phyloP scores from a whole-genome alignment of 2,113 vertebrate species.

The Tachysurus vachellii region DNA sequence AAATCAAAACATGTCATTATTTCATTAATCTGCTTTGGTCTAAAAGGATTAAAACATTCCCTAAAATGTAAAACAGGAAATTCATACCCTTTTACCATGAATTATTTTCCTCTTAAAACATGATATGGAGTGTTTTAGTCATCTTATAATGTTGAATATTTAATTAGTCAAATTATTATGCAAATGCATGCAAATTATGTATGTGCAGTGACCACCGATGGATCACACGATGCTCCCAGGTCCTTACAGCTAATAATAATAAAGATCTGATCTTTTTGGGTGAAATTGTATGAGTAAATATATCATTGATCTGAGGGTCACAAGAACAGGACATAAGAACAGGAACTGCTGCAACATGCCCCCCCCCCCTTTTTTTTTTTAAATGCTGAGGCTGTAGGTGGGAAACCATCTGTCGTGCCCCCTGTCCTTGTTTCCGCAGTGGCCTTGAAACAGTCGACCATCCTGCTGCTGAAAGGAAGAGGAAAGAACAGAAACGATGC shows the following conservation, averaged over 20 bases:
- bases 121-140: background rate
- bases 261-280: background rate
- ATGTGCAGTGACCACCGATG: background rate
- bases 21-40: background rate
- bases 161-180: background rate
- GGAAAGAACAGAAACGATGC: background rate
- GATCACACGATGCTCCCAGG: background rate
- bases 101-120: background rate
- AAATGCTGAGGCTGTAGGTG: constrained; percentile 25
- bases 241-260: background rate
- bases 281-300: background rate
- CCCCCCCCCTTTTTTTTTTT: background rate
- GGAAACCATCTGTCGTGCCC: constrained; percentile 28
- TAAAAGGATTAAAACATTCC: background rate
- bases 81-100: background rate
- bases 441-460: background rate
- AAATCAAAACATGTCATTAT: background rate
- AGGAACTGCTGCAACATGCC: constrained; percentile 6
- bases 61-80: background rate
- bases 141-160: background rate
- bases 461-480: constrained; percentile 2
- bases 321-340: background rate
- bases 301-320: background rate
- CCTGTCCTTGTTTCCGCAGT: constrained; percentile 3
- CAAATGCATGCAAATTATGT: too few relatives aligned